Evolutionary conservation across 2,888 invertebrate genomes (phyloP), one percentile per base, ranked within the genome.

Genomic region (Tyria jacobaeae): DNA sequence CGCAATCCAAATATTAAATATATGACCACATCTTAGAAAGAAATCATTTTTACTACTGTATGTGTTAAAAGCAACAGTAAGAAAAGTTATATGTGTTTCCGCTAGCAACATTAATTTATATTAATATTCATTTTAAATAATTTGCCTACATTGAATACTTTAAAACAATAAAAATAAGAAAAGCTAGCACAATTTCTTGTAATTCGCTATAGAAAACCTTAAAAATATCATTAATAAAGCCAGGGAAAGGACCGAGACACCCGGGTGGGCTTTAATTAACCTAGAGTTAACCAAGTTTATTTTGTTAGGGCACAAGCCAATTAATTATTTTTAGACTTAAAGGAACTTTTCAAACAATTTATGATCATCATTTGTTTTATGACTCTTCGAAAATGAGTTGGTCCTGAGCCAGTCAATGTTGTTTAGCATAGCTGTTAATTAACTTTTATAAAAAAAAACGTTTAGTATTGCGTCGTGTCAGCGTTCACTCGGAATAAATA

Each of bases 281-380:
- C 73, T 72, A 74, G 60, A 64, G 68, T 72, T 71, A 73, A 75
- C 76, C 65, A 67, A 71, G 66, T 80, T 80, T 81, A 80, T 82
- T 82, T 78, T 81, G 82, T 80, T 79, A 78, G 79, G 78, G 68
- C 65, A 68, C 73, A 68, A 68, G 68, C 75, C 80, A 79, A 83
- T 83, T 82, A 83, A 83, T 83, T 83, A 82, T 82, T 81, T 80
- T 75, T 63, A 69, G 71, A 66, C 76, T 78, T 70, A 74, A 70
- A 76, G 66, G 76, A 75, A 73, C 71, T 76, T 78, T 47, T 61
- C 51, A 53, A 61, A 63, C 74, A 74, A 78, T 79, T 76, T 73
- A 78, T 69, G 61, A 66, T 65, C 51, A 58, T 56, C 64, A 66
- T 75, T 78, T 70, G 64, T 70, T 73, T 70, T 67, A 75, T 70